phyloP scores from a whole-genome alignment of 1,140 invertebrate genomes.

The Dreissena polymorpha region DNA sequence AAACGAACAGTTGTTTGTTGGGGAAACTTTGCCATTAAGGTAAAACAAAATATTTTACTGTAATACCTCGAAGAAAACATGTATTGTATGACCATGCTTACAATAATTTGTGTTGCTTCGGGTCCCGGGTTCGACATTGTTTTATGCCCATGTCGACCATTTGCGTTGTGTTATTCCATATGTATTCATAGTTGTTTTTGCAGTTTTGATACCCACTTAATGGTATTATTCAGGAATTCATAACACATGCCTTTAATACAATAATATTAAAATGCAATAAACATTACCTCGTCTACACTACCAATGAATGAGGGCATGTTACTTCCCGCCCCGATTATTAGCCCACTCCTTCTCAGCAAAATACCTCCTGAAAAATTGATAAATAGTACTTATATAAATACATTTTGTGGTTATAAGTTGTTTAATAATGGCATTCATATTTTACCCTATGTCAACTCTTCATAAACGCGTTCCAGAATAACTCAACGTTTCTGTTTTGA shows the following conservation, averaged over 20 bases:
- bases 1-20: too few species aligned
- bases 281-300: constrained; percentile 21
- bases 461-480: background rate
- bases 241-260: background rate
- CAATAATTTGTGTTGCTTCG: too few species aligned
- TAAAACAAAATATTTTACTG: too few species aligned
- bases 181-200: background rate
- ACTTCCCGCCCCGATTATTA: constrained; percentile 42
- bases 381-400: background rate
- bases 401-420: background rate
- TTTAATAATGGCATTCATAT: too few species aligned
- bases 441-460: too few species aligned
- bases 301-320: constrained; percentile 21
- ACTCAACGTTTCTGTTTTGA: background rate
- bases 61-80: too few species aligned
- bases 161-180: background rate
- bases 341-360: constrained; percentile 29
- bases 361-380: constrained; percentile 33
- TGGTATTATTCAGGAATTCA: background rate
- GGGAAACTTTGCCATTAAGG: too few species aligned
- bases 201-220: background rate
- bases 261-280: background rate
- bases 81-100: too few species aligned
- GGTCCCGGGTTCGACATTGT: too few species aligned
- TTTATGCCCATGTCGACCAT: too few species aligned